Evolutionary conservation across 2,113 vertebrate species (phyloP), one percentile per base, ranked within the genome.

Genomic region (Corythoichthys haematopterus): DNA sequence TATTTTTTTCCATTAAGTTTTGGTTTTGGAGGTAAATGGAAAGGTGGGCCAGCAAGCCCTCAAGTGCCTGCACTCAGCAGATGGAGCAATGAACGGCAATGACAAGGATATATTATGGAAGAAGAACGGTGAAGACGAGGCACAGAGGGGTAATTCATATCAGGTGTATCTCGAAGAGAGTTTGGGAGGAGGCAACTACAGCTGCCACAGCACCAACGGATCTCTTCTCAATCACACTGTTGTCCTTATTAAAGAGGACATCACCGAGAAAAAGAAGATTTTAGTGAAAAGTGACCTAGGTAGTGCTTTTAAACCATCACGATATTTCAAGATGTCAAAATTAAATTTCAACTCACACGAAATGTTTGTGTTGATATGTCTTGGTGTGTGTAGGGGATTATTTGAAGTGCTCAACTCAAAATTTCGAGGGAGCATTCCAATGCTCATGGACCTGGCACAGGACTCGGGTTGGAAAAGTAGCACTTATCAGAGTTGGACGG

Each of bases 401-500:
- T 73, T 60, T 90, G 5, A 76, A 70, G n/a, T 88, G 86, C 59
- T 75, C 66, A 0, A 35, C 86, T 68, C 62, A 63, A 35, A 90
- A 88, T 66, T 83, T 81, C 69, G 81, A 50, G 0, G 85, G 87
- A 37, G 76, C 73, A 61, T 87, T 90, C 64, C 40, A 4, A 43
- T 89, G 88, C 76, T 87, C 80, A 3, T 90, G 88, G 88, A 80
- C 69, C 11, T 86, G 83, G 82, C 20, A 82, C 69, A 68, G 13
- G 10, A 52, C 1, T 2, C 82, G 85, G 0, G 40, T 53, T 38
- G 78, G 85, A 52, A 79, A 53, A 66, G 82, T 88, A 2, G 79
- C 73, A 2, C 77, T 86, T 16, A 60, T 90, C 76, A 81, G 45
- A 61, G 84, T 56, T 65, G 48, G 6, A 37, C 82, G 85, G 88